Conservation (phyloP, 2,797 vertebrate species). For the Rhinogobio ventralis region DNA sequence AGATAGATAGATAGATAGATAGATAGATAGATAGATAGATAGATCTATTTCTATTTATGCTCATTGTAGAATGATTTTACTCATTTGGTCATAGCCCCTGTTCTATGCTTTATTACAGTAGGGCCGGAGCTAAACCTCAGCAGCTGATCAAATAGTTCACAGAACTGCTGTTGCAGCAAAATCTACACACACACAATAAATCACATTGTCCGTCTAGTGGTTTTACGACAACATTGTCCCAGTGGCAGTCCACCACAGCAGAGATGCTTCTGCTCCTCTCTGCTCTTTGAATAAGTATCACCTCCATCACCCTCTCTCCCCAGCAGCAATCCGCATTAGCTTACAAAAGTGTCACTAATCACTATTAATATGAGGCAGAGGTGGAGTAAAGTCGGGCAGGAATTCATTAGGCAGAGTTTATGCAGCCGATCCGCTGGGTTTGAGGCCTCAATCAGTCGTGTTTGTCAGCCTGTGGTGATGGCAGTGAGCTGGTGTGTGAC, state of each 20-base stretch:
- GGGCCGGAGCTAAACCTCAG: slow-evolving; percentile 20
- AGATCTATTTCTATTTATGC: neutral
- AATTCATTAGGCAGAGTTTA: slow-evolving; percentile 55
- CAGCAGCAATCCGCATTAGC: slow-evolving; percentile 34
- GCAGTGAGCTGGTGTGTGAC: slow-evolving; percentile 44
- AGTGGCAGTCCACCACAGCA: slow-evolving; percentile 17
- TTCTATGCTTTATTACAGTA: slow-evolving; percentile 29
- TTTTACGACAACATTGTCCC: slow-evolving; percentile 38
- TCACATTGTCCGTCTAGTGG: slow-evolving; percentile 41
- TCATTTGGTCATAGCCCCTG: slow-evolving; percentile 23
- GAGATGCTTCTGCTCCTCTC: slow-evolving; percentile 12
- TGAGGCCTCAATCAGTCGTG: slow-evolving; percentile 40
- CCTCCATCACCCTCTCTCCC: slow-evolving; percentile 27
- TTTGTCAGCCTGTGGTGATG: slow-evolving; percentile 45
- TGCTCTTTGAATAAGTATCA: slow-evolving; percentile 22
- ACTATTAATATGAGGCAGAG: slow-evolving; percentile 50
- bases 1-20: too few species aligned
- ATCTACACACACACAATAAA: slow-evolving; percentile 65
- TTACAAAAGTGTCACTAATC: slow-evolving; percentile 52
- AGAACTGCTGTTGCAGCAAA: slow-evolving; percentile 67
- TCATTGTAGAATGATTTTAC: slow-evolving; percentile 9
- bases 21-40: neutral
- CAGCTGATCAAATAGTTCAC: slow-evolving; percentile 61
- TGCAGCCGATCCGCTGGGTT: slow-evolving; percentile 10
- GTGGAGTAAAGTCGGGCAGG: slow-evolving; percentile 49